Evolutionary conservation across 2,113 vertebrate genomes (phyloP), one percentile per base, ranked within the genome.

Genomic region (Ardeotis arabs): DNA sequence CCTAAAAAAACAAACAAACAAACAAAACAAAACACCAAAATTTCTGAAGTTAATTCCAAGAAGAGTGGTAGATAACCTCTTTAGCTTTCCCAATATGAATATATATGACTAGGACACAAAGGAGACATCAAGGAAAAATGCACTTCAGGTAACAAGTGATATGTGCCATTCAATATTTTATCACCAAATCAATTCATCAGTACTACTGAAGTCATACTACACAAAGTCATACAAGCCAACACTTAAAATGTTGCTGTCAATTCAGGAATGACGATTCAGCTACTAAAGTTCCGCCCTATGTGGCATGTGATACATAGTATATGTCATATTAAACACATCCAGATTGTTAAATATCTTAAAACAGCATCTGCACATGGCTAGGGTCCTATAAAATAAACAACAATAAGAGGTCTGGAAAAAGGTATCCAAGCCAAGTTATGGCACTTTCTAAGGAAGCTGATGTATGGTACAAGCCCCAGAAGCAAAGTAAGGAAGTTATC

Each of bases 1-100:
- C 99, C 99, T 99, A 69, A 93, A 93, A 59, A 94, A 83, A 89
- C 47, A 50, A 58, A 67, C 93, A 90, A 79, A 55, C 85, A 87
- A 93, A 67, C 93, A 49, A 93, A 80, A 90, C 53, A 90, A 10
- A 9, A 53, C 4, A 53, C 47, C 47, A 21, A 9, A 64, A 88
- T 95, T 83, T 82, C 69, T 84, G 3, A 63, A 82, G 63, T 67
- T 91, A 55, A 88, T 80, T 90, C 56, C 58, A 84, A 47, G 14
- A 29, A 35, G 20, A 15, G 14, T 60, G 5, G 23, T 59, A 89
- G 39, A 74, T 63, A 62, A 88, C 13, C 20, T 75, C 58, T 79
- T 72, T 21, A 55, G 25, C 24, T 89, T 94, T 87, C 35, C 28
- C 22, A 56, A 19, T 49, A 72, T 10, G 17, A 31, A 68, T 58